phyloP scores from a whole-genome alignment of 1,140 invertebrate genomes.

The Stegodyphus mimosarum region DNA sequence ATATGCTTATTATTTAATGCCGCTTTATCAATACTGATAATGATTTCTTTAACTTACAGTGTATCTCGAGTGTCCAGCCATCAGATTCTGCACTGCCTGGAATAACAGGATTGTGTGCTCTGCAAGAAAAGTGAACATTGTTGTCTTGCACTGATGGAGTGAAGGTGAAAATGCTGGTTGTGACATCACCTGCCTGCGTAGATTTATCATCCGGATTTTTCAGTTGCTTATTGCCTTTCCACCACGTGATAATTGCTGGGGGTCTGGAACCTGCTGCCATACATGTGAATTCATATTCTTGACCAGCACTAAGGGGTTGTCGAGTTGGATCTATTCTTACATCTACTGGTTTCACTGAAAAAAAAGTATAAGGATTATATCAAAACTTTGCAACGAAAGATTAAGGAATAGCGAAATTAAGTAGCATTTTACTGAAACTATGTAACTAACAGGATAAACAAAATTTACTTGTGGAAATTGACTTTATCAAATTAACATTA shows the following conservation, averaged over 20 bases:
- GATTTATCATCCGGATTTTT: constrained; percentile 52
- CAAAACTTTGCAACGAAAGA: too few relatives aligned
- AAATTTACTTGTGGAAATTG: not conserved
- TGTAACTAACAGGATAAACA: not conserved
- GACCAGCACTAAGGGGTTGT: constrained; percentile 59
- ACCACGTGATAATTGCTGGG: constrained; percentile 87
- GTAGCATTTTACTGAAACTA: too few relatives aligned
- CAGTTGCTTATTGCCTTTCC: constrained; percentile 70
- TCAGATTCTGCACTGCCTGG: constrained; percentile 77
- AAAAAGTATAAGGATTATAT: not conserved
- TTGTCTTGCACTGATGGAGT: constrained; percentile 60
- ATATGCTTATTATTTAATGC: too few relatives aligned
- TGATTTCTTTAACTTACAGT: constrained; percentile 75
- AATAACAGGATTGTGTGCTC: constrained; percentile 61
- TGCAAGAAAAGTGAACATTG: constrained; percentile 51
- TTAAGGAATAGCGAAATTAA: too few relatives aligned
- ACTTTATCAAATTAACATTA: too few relatives aligned
- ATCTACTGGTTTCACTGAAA: constrained; percentile 62
- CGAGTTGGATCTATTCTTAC: constrained; percentile 60
- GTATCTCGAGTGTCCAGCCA: constrained; percentile 85
- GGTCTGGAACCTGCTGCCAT: constrained; percentile 87
- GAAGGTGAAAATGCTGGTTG: constrained; percentile 50
- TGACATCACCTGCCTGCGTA: constrained; percentile 74
- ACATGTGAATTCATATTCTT: constrained; percentile 78
- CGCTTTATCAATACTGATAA: too few relatives aligned